Evolutionary conservation across 2,113 vertebrate genomes (phyloP).

Genomic region (Tympanuchus pallidicinctus): DNA sequence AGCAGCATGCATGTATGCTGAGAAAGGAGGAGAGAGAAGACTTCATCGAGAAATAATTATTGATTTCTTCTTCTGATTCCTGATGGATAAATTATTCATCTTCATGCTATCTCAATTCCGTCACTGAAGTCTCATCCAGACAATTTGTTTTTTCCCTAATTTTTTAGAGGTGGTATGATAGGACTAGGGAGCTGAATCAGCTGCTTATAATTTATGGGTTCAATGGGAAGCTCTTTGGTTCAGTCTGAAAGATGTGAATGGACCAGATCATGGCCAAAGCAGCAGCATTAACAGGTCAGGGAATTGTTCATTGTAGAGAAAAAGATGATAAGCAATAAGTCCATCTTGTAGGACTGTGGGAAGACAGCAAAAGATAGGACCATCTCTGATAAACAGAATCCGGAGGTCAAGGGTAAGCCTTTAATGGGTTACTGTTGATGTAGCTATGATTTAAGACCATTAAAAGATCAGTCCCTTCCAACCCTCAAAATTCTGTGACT

Average conservation of each 20-base stretch:
- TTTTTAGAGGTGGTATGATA: not conserved
- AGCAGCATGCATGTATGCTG: not conserved
- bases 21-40: not conserved
- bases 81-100: not conserved
- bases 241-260: not conserved
- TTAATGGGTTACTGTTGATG: rapidly evolving
- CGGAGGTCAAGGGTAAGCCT: not conserved
- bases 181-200: not conserved
- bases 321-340: not conserved
- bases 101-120: not conserved
- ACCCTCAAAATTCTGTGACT: too few relatives aligned
- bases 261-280: not conserved
- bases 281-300: not conserved
- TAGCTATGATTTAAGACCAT: not conserved
- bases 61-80: not conserved
- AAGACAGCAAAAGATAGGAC: not conserved
- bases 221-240: not conserved
- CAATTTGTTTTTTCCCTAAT: not conserved
- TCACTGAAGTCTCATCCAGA: not conserved
- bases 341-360: not conserved
- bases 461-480: not conserved
- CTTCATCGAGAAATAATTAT: not conserved
- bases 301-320: not conserved
- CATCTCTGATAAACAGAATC: not conserved
- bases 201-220: not conserved